Evolutionary conservation across 2,888 invertebrate species (phyloP).

Genomic region (Ectemnius cavifrons): DNA sequence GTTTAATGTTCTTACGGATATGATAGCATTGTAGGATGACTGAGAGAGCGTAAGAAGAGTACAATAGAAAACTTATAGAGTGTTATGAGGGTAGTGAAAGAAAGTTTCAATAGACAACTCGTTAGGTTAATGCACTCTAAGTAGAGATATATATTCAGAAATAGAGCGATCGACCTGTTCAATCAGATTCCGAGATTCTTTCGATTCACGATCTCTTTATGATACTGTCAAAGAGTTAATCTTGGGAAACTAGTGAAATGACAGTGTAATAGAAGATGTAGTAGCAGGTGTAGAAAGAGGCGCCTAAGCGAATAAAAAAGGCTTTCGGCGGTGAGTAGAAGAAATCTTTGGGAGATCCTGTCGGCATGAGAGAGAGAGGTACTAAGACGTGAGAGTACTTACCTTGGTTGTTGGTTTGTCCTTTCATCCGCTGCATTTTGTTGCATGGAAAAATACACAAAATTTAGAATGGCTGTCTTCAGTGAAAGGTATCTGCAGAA

Average conservation of each 20-base stretch:
- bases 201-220: too few species aligned
- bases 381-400: conserved; percentile 46
- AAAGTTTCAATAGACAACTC: conserved; percentile 8
- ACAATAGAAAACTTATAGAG: not conserved
- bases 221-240: too few species aligned
- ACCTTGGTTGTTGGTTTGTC: conserved; percentile 77
- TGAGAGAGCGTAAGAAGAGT: not conserved
- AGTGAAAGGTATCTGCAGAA: conserved; percentile 61
- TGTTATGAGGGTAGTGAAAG: conserved; percentile 3
- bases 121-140: conserved; percentile 40
- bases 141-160: conserved; percentile 1
- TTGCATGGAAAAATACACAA: conserved; percentile 77
- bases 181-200: too few species aligned
- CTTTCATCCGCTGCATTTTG: conserved; percentile 79
- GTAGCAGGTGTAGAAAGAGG: too few species aligned
- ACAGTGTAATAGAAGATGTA: too few species aligned
- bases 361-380: not conserved
- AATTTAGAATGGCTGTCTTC: conserved; percentile 69
- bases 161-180: not conserved
- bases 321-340: not conserved
- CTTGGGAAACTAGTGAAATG: too few species aligned
- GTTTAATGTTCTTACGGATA: too few species aligned
- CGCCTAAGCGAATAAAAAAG: not conserved
- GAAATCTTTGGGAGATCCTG: not conserved
- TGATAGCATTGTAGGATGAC: too few species aligned